phyloP scores from a whole-genome alignment of 2,888 invertebrate species.

The Cerceris ruficornis region DNA sequence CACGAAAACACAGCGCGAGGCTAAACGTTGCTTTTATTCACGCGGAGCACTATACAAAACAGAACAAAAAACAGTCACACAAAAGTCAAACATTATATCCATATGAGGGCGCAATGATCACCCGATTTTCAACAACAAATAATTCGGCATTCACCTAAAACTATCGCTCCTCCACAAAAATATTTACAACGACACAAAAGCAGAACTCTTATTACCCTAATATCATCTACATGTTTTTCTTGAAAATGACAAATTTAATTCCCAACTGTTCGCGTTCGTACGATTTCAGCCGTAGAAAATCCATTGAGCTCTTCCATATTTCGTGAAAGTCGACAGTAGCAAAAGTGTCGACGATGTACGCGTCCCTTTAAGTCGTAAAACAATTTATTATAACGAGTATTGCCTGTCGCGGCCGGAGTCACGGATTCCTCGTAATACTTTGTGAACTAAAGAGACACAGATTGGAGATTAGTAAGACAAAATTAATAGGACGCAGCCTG shows the following conservation, averaged over 20 bases:
- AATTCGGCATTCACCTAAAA: too few species aligned
- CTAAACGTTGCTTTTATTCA: too few species aligned
- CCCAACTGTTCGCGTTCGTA: neutral
- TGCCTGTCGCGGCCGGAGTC: constrained; percentile 52
- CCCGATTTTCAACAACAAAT: too few species aligned
- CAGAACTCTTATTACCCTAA: too few species aligned
- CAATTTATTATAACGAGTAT: constrained; percentile 61
- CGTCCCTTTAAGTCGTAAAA: constrained; percentile 21
- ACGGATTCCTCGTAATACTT: constrained; percentile 66
- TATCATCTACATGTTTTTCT: too few species aligned
- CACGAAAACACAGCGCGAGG: too few species aligned
- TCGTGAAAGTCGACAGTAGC: neutral
- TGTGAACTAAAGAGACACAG: constrained; percentile 73
- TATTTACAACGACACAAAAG: too few species aligned
- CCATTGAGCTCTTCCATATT: neutral
- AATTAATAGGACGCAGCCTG: constrained; percentile 75
- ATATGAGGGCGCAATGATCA: too few species aligned
- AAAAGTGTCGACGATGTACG: neutral
- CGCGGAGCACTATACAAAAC: too few species aligned
- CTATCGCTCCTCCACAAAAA: too few species aligned
- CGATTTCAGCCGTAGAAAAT: neutral
- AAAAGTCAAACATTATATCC: too few species aligned
- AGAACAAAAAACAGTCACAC: too few species aligned
- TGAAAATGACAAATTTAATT: neutral
- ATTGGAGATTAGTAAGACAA: constrained; percentile 77